Conservation (phyloP, 2,888 invertebrate species). For the Phyto melanocephala region DNA sequence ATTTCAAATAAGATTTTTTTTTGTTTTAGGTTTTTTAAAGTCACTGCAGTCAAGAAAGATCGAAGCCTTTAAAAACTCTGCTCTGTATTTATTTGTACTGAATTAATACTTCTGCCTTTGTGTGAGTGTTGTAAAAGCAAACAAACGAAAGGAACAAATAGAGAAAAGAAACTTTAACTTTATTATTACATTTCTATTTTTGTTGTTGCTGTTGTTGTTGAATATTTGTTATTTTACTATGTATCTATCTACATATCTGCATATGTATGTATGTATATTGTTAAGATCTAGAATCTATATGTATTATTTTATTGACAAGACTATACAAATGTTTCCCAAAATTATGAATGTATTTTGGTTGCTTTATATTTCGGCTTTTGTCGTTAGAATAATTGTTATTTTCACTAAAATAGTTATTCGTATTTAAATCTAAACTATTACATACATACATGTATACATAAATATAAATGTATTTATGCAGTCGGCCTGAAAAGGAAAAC, state of each 20-base stretch:
- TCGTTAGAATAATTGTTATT: slow-evolving; percentile 61
- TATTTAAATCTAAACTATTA: not conserved
- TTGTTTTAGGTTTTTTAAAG: not conserved
- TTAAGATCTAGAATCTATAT: slow-evolving; percentile 21
- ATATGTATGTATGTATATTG: slow-evolving; percentile 13
- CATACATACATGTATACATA: slow-evolving; percentile 32
- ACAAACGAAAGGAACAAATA: not conserved
- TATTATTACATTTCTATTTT: not conserved
- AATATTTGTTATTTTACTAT: not conserved
- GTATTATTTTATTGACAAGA: slow-evolving; percentile 38
- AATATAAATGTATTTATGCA: not conserved
- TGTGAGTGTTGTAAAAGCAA: not conserved
- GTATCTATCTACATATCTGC: not conserved
- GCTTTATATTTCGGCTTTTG: not conserved
- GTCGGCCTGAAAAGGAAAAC: slow-evolving; percentile 36
- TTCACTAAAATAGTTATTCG: slow-evolving; percentile 53
- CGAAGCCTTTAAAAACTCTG: slow-evolving; percentile 21
- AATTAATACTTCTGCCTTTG: not conserved
- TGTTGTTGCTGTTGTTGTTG: no score
- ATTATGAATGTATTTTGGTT: slow-evolving; percentile 66
- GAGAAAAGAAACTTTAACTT: slow-evolving; percentile 24
- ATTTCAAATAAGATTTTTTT: no score
- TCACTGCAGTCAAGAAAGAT: not conserved
- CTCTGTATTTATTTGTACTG: not conserved
- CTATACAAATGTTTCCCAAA: slow-evolving; percentile 23